phyloP scores from a whole-genome alignment of 2,888 invertebrate genomes.

The Eilema sororculum region DNA sequence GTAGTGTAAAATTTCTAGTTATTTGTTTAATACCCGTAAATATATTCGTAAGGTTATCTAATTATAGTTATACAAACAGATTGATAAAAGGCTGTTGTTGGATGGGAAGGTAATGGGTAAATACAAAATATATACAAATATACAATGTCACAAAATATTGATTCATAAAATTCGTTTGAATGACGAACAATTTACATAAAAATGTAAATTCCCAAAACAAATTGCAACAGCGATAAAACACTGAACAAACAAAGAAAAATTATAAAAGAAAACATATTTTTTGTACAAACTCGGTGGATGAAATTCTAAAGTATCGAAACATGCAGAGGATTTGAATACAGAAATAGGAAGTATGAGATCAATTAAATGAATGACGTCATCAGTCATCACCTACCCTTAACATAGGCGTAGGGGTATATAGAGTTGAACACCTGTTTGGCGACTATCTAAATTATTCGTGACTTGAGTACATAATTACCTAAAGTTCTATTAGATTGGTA shows the following conservation, averaged over 20 bases:
- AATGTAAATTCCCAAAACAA: neutral
- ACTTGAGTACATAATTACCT: neutral
- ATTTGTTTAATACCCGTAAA: too few relatives aligned
- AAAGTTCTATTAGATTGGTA: neutral
- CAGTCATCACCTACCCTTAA: conserved; percentile 18
- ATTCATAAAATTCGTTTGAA: too few relatives aligned
- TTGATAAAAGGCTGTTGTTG: too few relatives aligned
- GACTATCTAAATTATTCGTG: conserved; percentile 8
- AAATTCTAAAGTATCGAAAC: neutral
- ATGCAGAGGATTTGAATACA: neutral
- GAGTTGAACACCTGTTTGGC: conserved; percentile 2
- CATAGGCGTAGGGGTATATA: conserved; percentile 4
- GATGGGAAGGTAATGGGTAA: too few relatives aligned
- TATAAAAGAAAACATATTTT: neutral
- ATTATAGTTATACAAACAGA: too few relatives aligned
- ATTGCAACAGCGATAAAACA: neutral
- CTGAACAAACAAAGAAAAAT: neutral
- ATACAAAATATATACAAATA: too few relatives aligned
- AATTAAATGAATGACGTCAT: conserved; percentile 29
- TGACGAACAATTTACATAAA: too few relatives aligned
- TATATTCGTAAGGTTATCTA: too few relatives aligned
- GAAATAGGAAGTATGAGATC: neutral
- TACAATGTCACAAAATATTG: too few relatives aligned
- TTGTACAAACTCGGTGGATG: neutral
- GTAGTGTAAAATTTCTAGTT: conserved; percentile 2